Conservation (phyloP, 2,797 vertebrate genomes). For the Diplodus sargus region DNA sequence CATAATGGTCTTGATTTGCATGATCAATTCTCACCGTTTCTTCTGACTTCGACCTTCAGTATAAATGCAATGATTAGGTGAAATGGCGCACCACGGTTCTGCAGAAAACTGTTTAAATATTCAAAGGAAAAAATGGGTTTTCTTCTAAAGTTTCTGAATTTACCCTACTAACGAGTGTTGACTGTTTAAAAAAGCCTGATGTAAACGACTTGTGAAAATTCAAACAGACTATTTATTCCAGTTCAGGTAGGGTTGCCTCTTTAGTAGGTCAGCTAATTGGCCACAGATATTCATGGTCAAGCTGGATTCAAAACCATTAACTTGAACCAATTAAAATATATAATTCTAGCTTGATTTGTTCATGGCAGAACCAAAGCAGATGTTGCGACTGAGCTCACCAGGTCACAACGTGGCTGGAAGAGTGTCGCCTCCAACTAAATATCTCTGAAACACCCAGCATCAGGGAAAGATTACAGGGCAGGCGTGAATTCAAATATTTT, state of each 20-base stretch:
- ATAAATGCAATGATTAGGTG: conserved; percentile 5
- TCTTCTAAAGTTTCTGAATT: not conserved
- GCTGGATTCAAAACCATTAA: too few species aligned
- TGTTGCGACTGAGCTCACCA: too few species aligned
- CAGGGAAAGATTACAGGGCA: too few species aligned
- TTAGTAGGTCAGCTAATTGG: too few species aligned
- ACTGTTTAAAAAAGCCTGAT: not conserved
- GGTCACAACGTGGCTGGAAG: too few species aligned
- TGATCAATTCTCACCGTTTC: conserved; percentile 59
- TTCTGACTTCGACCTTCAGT: conserved; percentile 56
- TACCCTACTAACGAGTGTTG: not conserved
- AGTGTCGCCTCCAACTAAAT: too few species aligned
- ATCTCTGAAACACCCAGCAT: too few species aligned
- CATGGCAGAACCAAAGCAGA: too few species aligned
- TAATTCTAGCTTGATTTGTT: too few species aligned
- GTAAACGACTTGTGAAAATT: not conserved
- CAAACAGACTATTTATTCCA: not conserved
- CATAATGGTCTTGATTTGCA: conserved; percentile 44
- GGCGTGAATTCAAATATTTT: too few species aligned
- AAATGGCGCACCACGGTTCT: not conserved
- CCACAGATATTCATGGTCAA: too few species aligned
- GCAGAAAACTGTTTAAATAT: not conserved
- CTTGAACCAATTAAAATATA: too few species aligned
- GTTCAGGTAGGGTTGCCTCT: not conserved
- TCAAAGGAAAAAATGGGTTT: not conserved